Base-by-base conservation (phyloP, 2,888 invertebrate genomes). In the Caenorhabditis sulstoni region DNA sequence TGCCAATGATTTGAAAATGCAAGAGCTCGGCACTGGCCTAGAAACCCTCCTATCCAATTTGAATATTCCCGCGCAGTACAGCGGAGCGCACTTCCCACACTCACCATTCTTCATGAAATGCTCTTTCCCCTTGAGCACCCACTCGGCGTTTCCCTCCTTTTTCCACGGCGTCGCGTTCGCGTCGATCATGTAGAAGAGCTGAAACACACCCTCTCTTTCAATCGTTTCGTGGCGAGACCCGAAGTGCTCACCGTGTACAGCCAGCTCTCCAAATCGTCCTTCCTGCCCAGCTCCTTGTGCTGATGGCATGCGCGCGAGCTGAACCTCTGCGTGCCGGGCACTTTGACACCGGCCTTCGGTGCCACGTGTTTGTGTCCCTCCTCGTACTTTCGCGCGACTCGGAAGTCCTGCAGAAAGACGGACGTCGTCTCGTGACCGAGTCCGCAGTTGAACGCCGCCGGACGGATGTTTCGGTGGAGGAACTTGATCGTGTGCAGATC, bases 211-310 rank as follows among this genome's bases (percentile, higher is more conserved):
- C 29, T 37, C 3, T 5, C 35, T 66, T 53, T 2, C 44, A 16
- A n/a, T 47, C 29, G 4, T 14, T 14, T n/a, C n/a, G 11, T 35
- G 55, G 14, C 1, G 12, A 4, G 41, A 12, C n/a, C n/a, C n/a
- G n/a, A 55, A 39, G 29, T 14, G 29, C 29, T 29, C 29, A 37
- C n/a, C 0, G 73, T 64, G 64, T 58, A 73, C 20, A 73, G 3
- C 50, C 53, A 73, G 39, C 64, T 44, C 52, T 73, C 73, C 64
- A 73, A 35, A 49, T 73, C 73, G 47, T 73, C 73, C 57, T 58
- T 73, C 58, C 73, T 8, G 44, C 64, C 64, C 49, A 50, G 64
- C 41, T 73, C 73, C 58, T 73, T 73, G 20, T 18, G 23, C 41
- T n/a, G 50, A 16, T 50, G 50, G 23, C 44, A 29, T 0, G 50